Percentiles rank a stretch among this genome's conserved stretches.
Conservation (phyloP, 2,797 vertebrate genomes). For the Champsocephalus gunnari region DNA sequence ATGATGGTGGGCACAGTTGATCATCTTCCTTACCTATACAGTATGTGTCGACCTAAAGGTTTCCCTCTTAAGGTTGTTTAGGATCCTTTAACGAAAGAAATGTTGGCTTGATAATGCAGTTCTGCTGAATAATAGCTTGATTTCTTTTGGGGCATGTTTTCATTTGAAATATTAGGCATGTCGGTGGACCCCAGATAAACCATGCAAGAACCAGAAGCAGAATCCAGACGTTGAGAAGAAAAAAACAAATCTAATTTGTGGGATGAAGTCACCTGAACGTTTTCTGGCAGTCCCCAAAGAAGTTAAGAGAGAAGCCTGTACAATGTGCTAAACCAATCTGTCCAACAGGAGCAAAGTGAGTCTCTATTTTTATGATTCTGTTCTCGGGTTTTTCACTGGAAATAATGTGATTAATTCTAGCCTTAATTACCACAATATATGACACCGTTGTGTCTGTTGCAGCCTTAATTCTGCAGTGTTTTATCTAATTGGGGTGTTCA, state of each 20-base stretch:
- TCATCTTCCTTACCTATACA: neutral
- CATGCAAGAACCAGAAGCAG: neutral
- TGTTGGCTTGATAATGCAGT: neutral
- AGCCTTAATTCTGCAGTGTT: neutral
- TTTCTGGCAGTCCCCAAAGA: neutral
- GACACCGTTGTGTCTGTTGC: neutral
- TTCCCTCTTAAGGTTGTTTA: neutral
- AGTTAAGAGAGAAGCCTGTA: neutral
- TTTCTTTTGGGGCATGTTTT: slow-evolving; percentile 5
- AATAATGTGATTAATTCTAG: neutral
- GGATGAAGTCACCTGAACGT: neutral
- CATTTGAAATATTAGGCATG: slow-evolving; percentile 18
- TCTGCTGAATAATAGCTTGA: neutral
- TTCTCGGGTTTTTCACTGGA: rapidly evolving
- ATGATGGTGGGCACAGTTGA: neutral
- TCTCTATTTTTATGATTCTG: neutral
- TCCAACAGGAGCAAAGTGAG: neutral
- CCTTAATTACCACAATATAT: neutral
- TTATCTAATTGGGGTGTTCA: neutral
- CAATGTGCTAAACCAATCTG: neutral
- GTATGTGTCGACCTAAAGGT: neutral
- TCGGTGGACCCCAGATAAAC: neutral
- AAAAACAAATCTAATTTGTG: too few species aligned
- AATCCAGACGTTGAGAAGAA: neutral
- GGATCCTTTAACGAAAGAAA: neutral